Conservation (phyloP, 2,888 invertebrate species). For the Seira ritae region DNA sequence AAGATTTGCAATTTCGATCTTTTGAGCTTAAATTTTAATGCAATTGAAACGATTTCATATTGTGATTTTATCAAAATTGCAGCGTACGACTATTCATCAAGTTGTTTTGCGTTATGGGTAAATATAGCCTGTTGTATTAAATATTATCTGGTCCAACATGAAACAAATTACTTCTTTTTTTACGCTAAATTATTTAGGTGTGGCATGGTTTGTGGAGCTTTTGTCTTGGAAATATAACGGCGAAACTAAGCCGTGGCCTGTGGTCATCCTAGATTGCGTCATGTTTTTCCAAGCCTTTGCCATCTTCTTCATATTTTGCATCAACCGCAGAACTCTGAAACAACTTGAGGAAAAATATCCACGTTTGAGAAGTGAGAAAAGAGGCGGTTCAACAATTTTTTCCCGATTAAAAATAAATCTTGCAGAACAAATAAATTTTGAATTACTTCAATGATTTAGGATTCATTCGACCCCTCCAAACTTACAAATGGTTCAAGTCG, state of each 20-base stretch:
- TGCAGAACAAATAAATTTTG: neutral
- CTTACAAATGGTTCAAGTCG: slow-evolving; percentile 36
- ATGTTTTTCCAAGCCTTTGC: slow-evolving; percentile 62
- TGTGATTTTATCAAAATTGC: neutral
- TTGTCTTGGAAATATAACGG: slow-evolving; percentile 58
- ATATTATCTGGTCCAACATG: too few species aligned
- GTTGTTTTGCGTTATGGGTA: slow-evolving; percentile 60
- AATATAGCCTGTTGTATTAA: neutral
- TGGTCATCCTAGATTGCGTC: slow-evolving; percentile 56
- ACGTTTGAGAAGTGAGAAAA: slow-evolving; percentile 41
- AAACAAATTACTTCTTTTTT: too few species aligned
- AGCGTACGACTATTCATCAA: slow-evolving; percentile 55
- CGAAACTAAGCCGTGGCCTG: slow-evolving; percentile 42
- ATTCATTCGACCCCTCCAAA: slow-evolving; percentile 37
- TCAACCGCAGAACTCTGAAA: slow-evolving; percentile 63
- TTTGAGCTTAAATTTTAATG: neutral
- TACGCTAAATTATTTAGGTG: neutral
- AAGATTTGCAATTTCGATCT: neutral
- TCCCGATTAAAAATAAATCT: neutral
- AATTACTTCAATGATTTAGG: slow-evolving; percentile 7
- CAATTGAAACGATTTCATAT: neutral
- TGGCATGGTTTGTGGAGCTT: slow-evolving; percentile 55
- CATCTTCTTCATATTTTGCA: slow-evolving; percentile 65
- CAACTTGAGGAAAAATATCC: slow-evolving; percentile 65
- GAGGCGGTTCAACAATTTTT: neutral